Percentiles rank a stretch among this genome's conserved stretches.
Evolutionary conservation across 2,888 invertebrate species (phyloP).

Genomic region (Eumerus sabulonum): DNA sequence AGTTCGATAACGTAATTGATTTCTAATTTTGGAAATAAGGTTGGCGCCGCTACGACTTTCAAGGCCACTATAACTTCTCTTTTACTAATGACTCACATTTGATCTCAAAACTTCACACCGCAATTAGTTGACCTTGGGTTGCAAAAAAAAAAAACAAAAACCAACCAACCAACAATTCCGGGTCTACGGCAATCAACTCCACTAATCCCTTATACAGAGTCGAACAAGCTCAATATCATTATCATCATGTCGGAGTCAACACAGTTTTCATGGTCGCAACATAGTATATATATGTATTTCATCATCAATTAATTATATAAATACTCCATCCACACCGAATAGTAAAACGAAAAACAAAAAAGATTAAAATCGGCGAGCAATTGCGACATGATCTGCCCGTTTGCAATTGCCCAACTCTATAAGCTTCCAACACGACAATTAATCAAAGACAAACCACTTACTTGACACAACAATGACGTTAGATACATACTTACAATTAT

Average conservation of each 20-base stretch:
- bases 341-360: slow-evolving; percentile 39
- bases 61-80: neutral
- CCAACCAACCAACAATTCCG: slow-evolving; percentile 2
- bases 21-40: too few species aligned
- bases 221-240: slow-evolving; percentile 13
- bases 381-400: slow-evolving; percentile 21
- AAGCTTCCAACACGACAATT: slow-evolving; percentile 42
- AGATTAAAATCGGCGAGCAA: slow-evolving; percentile 19
- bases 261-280: slow-evolving; percentile 13
- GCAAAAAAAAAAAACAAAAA: neutral
- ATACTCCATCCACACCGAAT: slow-evolving; percentile 22
- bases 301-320: slow-evolving; percentile 43
- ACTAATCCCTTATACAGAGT: neutral
- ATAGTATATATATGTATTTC: slow-evolving; percentile 20
- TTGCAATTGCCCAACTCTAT: slow-evolving; percentile 46
- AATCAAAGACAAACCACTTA: slow-evolving; percentile 40
- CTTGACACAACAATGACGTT: slow-evolving; percentile 41
- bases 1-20: too few species aligned
- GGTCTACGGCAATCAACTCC: slow-evolving; percentile 25
- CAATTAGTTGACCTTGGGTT: too few species aligned
- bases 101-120: neutral
- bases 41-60: too few species aligned
- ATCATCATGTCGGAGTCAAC: slow-evolving; percentile 37
- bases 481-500: slow-evolving; percentile 61
- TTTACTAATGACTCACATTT: neutral